These are phyloP conservation scores for Nematostella vectensis DNA, from an alignment of 92 coral and sea anemone genomes.

Conservation along the genomic window DNA sequence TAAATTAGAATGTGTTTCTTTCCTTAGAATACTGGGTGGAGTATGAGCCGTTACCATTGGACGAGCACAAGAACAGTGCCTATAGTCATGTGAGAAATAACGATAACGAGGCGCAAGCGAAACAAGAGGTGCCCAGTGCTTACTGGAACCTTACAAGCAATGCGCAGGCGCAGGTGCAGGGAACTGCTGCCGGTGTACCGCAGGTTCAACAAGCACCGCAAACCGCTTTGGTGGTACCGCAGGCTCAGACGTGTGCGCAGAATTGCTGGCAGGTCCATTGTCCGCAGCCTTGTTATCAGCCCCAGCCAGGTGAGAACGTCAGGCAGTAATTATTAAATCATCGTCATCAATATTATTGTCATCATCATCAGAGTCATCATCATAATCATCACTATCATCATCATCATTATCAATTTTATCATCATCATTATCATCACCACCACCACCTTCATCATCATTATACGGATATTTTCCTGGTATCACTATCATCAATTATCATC, in stretches of 20 bases:
- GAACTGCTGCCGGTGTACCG: too few species aligned
- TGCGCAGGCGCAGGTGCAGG: not conserved
- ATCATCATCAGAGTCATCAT: too few species aligned
- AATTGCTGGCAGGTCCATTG: not conserved
- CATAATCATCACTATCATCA: too few species aligned
- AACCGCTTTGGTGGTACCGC: not conserved
- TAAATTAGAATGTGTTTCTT: too few species aligned
- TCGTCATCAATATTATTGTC: too few species aligned
- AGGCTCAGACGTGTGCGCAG: not conserved
- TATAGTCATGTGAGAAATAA: not conserved
- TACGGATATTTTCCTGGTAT: too few species aligned
- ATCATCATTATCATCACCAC: too few species aligned
- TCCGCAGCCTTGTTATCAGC: not conserved
- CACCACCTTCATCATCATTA: too few species aligned
- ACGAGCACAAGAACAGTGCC: not conserved
- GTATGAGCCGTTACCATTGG: not conserved
- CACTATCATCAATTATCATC: too few species aligned
- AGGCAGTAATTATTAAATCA: too few species aligned
- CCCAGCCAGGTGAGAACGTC: not conserved
- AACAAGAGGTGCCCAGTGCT: not conserved
- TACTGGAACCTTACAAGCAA: not conserved
- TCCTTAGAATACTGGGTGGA: not conserved
- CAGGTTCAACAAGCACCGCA: too few species aligned
- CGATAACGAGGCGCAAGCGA: not conserved
- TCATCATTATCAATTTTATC: too few species aligned